Conservation (phyloP, 2,888 invertebrate species). For the Diaperis boleti region DNA sequence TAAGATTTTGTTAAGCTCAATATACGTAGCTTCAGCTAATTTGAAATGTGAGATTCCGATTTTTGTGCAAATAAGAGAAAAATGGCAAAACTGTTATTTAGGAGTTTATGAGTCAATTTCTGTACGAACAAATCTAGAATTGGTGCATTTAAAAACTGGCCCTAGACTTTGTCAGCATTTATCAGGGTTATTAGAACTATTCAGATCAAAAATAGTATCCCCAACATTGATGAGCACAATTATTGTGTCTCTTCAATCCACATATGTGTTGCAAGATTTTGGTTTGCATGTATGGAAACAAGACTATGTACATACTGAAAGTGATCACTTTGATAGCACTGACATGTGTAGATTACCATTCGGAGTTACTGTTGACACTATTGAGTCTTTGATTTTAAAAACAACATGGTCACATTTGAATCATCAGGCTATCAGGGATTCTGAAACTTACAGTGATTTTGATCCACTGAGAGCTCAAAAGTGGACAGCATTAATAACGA, state of each 20-base stretch:
- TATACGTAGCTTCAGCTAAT: conserved; percentile 85
- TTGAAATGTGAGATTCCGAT: conserved; percentile 85
- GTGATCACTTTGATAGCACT: conserved; percentile 69
- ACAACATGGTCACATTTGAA: conserved; percentile 89
- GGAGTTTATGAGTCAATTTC: conserved; percentile 85
- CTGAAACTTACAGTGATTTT: conserved; percentile 88
- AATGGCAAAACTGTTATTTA: conserved; percentile 83
- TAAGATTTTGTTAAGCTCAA: conserved; percentile 84
- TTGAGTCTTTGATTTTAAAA: conserved; percentile 81
- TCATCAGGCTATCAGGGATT: conserved; percentile 89
- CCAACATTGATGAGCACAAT: conserved; percentile 73
- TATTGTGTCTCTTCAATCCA: conserved; percentile 79
- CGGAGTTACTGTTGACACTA: conserved; percentile 86
- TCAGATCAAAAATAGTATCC: conserved; percentile 89
- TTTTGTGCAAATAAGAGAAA: conserved; percentile 87
- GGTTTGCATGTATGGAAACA: conserved; percentile 74
- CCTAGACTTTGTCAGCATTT: conserved; percentile 87
- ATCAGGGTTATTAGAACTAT: conserved; percentile 84
- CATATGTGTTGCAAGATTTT: conserved; percentile 71
- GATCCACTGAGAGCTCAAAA: conserved; percentile 84
- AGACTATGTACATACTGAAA: conserved; percentile 70
- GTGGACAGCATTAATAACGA: conserved; percentile 80
- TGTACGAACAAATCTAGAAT: conserved; percentile 86
- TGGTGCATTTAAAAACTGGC: conserved; percentile 85
- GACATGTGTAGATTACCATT: conserved; percentile 79